Base-by-base conservation (phyloP, 2,797 vertebrate species). In the Acanthopagrus latus region DNA sequence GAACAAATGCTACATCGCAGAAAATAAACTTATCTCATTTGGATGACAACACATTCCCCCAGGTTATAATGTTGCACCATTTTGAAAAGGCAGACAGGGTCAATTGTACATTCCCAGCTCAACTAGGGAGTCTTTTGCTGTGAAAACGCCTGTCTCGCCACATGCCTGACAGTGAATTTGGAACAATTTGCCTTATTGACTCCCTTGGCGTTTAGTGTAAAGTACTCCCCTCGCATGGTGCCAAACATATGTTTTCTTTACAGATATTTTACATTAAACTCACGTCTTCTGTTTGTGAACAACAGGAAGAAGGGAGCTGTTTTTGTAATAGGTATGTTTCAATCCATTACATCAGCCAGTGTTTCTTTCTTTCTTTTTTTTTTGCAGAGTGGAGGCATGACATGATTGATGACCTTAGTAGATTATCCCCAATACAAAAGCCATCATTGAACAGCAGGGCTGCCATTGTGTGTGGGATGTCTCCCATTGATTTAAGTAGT, bases 1-100 rank as follows among this genome's bases (percentile, higher is more conserved):
- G 95, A 97, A 97, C 96, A 97, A 97, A 97, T 97, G 97, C 96
- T 95, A 95, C 91, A 91, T 93, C 91, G 95, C 95, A 93, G 96
- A 96, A 97, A 98, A 98, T 98, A 97, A 97, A 97, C 97, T 96
- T 97, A 96, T 98, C 96, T 97, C 96, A 97, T 98, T 97, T 96
- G 94, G 95, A 96, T 97, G 96, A 97, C 97, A 97, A 97, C 96
- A 95, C 93, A 91, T 95, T 95, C 95, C 97, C 96, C 94, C 96
- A 94, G 95, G 96, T 97, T 96, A 95, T 96, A 96, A 97, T 92
- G 94, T 92, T 94, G 94, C 91, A 94, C 95, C 95, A 95, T 95
- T 95, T 92, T 93, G 89, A 89, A 92, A 86, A 94, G 85, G 86
- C 92, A 94, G 94, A 88, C 93, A 88, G 94, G 95, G 95, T 95